A percentile compares a stretch with the other conserved stretches of the same genome.
Evolutionary conservation across 2,888 invertebrate species (phyloP).

Genomic region (Gari tellinella): DNA sequence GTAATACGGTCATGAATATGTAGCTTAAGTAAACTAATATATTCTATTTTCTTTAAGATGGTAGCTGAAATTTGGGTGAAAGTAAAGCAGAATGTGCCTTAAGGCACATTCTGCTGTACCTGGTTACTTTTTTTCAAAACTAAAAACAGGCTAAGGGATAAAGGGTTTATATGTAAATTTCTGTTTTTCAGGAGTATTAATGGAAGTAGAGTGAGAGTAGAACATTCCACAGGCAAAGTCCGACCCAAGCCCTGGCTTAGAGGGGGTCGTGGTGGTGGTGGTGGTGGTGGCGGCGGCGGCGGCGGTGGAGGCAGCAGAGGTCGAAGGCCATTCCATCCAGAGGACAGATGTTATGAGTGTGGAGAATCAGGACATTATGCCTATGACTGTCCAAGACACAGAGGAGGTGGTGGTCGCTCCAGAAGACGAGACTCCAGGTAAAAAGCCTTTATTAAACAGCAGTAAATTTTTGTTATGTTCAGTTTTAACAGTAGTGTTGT

Average conservation of each 20-base stretch:
- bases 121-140: no score
- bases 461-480: background rate
- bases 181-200: conserved; percentile 89
- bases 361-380: conserved; percentile 97
- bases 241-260: conserved; percentile 81
- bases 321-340: conserved; percentile 90
- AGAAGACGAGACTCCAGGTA: background rate
- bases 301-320: conserved; percentile 69
- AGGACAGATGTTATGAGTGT: conserved; percentile 97
- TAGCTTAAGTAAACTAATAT: no score
- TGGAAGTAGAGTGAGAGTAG: conserved; percentile 95
- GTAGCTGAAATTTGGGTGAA: no score
- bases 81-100: no score
- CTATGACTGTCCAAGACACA: conserved; percentile 89
- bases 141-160: no score
- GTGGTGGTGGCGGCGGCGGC: conserved; percentile 70
- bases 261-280: conserved; percentile 68
- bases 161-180: no score
- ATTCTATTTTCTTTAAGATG: no score
- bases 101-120: no score
- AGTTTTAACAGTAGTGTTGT: background rate
- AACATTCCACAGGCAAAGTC: conserved; percentile 94
- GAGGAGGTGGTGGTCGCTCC: conserved; percentile 27
- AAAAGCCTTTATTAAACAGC: background rate
- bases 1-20: no score